Percentiles rank a stretch among this genome's conserved stretches.
Conservation (phyloP, 2,797 vertebrate species). For the Notamacropus eugenii region DNA sequence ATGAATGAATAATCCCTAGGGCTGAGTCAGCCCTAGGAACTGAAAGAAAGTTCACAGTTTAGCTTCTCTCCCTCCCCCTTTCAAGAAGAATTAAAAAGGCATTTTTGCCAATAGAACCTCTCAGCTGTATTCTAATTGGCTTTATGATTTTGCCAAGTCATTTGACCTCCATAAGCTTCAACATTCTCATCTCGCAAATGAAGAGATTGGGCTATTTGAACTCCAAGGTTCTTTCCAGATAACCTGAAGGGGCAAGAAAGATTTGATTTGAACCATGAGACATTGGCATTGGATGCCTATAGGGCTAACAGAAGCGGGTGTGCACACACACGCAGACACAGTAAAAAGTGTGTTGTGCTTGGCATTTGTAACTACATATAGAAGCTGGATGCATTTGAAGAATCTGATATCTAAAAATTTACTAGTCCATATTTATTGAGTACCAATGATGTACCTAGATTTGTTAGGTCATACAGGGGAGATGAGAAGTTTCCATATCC, state of each 20-base stretch:
- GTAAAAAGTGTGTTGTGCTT: constrained; percentile 45
- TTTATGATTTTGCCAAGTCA: background rate
- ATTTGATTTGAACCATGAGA: constrained; percentile 45
- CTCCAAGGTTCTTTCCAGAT: background rate
- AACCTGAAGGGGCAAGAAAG: constrained; percentile 45
- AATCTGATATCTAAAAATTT: constrained; percentile 65
- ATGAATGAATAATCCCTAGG: background rate
- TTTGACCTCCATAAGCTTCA: background rate
- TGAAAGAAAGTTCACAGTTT: no score
- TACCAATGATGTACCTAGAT: constrained; percentile 33
- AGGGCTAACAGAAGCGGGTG: background rate
- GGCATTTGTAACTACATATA: constrained; percentile 47
- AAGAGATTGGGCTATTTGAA: background rate
- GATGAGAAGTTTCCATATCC: background rate
- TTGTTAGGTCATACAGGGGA: constrained; percentile 50
- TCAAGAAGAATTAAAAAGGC: background rate
- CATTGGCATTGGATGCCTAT: constrained; percentile 30
- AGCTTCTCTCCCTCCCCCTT: no score
- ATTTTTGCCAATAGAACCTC: background rate
- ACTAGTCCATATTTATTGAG: constrained; percentile 62
- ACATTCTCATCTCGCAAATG: background rate
- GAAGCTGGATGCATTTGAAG: constrained; percentile 55
- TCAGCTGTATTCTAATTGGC: background rate
- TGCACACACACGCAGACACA: background rate
- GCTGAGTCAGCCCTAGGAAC: background rate